Evolutionary conservation across 2,888 invertebrate genomes (phyloP).

Genomic region (Thalpophila matura): DNA sequence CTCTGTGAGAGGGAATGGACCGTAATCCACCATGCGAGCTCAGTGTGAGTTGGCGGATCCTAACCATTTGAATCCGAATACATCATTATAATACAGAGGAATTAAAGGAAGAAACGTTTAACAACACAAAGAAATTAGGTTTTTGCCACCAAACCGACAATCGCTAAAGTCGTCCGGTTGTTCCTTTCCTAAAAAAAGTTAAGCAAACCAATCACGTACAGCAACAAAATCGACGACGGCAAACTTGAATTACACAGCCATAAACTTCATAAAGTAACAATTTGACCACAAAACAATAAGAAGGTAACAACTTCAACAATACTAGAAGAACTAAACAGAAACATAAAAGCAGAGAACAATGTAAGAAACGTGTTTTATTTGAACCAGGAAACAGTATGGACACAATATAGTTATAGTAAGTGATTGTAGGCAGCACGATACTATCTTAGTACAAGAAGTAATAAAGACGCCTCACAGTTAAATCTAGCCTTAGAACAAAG

Average conservation of each 20-base stretch:
- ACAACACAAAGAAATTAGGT: not conserved
- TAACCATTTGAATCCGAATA: not conserved
- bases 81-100: not conserved
- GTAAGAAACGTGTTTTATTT: constrained; percentile 70
- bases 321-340: constrained; percentile 36
- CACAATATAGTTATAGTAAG: constrained; percentile 78
- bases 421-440: constrained; percentile 76
- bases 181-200: constrained; percentile 13
- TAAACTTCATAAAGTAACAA: constrained; percentile 9
- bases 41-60: too few relatives aligned
- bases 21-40: too few relatives aligned
- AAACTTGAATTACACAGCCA: not conserved
- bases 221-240: constrained; percentile 9
- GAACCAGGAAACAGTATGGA: constrained; percentile 77
- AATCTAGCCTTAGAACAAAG: constrained; percentile 74
- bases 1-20: too few relatives aligned
- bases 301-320: constrained; percentile 31
- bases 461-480: constrained; percentile 84
- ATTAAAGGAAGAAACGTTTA: not conserved
- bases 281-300: constrained; percentile 22
- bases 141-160: not conserved
- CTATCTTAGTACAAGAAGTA: constrained; percentile 81
- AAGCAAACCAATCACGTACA: not conserved
- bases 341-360: constrained; percentile 52
- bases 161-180: not conserved